phyloP scores from a whole-genome alignment of 2,888 invertebrate genomes.

The Chrysina gloriosa region DNA sequence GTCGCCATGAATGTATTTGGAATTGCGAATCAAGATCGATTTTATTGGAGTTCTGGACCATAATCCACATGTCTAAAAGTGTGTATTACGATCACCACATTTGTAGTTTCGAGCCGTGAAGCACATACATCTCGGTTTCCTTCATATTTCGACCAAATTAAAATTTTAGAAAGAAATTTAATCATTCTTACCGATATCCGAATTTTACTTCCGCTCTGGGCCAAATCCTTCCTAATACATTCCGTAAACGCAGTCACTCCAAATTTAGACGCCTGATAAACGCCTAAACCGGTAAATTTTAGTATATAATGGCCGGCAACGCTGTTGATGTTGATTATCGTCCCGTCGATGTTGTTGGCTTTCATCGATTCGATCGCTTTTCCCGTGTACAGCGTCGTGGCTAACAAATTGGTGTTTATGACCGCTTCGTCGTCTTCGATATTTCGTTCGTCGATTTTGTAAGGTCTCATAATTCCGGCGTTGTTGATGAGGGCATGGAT shows the following conservation, averaged over 20 bases:
- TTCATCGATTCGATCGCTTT: conserved; percentile 27
- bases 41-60: no score
- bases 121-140: background rate
- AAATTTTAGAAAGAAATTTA: no score
- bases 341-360: conserved; percentile 26
- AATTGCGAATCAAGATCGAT: no score
- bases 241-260: conserved; percentile 33
- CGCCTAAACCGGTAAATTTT: background rate
- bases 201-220: conserved; percentile 13
- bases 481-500: conserved; percentile 44
- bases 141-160: no score
- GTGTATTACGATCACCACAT: background rate
- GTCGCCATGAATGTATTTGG: no score
- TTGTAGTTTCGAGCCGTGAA: background rate
- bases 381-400: background rate
- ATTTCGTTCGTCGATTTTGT: background rate
- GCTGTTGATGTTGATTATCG: conserved; percentile 26
- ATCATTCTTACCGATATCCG: conserved; percentile 17
- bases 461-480: conserved; percentile 24
- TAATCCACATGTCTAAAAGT: background rate
- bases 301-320: conserved; percentile 16
- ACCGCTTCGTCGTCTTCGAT: background rate
- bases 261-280: conserved; percentile 27
- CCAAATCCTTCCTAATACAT: conserved; percentile 7
- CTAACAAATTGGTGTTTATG: conserved; percentile 31